Evolutionary conservation across 1,140 invertebrate genomes (phyloP).

Genomic region (Coenobita brevimanus): DNA sequence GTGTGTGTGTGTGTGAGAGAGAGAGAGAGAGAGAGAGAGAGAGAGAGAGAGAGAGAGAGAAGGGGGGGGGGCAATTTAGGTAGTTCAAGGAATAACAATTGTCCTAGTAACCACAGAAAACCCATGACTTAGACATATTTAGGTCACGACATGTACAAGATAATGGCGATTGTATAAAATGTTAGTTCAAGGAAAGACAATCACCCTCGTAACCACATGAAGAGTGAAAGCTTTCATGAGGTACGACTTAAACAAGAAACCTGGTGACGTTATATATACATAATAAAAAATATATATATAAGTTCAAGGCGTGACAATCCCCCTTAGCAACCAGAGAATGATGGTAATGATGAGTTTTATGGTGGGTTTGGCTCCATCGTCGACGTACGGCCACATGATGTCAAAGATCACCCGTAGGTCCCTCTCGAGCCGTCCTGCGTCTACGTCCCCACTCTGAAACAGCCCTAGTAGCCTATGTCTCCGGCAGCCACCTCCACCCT

Average conservation of each 20-base stretch:
- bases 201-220: too few species aligned
- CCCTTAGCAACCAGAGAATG: not conserved
- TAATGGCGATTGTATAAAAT: too few species aligned
- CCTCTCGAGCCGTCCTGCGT: not conserved
- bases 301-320: too few species aligned
- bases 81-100: not conserved
- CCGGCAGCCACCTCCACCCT: conserved; percentile 29
- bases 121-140: not conserved
- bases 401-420: conserved; percentile 1
- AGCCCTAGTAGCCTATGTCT: not conserved
- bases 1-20: conserved; percentile 8
- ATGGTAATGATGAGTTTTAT: not conserved
- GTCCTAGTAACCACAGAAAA: not conserved
- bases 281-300: too few species aligned
- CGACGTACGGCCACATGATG: conserved; percentile 15
- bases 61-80: not conserved
- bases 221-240: too few species aligned
- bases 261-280: too few species aligned
- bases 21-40: not conserved
- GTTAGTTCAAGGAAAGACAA: too few species aligned
- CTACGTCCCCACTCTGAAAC: not conserved
- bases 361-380: conserved; percentile 1
- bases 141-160: too few species aligned
- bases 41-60: not conserved
- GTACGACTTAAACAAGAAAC: too few species aligned